Base-by-base conservation (phyloP, 1,140 invertebrate species). In the Phenacoccus solenopsis region DNA sequence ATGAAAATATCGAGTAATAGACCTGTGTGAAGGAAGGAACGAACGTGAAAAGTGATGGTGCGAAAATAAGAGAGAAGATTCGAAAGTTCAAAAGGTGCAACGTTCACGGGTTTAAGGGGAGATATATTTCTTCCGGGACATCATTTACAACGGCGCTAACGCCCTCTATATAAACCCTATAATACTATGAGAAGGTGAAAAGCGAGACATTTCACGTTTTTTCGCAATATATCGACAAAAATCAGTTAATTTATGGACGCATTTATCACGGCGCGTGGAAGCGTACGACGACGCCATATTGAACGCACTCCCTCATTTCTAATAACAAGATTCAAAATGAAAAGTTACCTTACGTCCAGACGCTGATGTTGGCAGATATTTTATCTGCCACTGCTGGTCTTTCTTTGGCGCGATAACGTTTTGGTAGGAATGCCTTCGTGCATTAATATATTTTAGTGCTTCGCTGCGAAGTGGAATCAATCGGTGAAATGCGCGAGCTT, bases 301-400 rank as follows among this genome's bases (percentile, higher is more conserved):
- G 59, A 64, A 64, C 59, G 21, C 21, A 64, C 20, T 64, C 59
- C 10, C 59, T 64, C 59, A 64, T 64, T 64, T 64, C 10, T 64
- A 64, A 64, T 64, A 64, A 64, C 59, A 64, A 64, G 59, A 64
- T 64, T 64, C 20, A 64, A 64, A 64, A 64, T 64, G 59, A 64
- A 64, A 64, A 64, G 59, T 64, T 64, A 64, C 59, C 59, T 24
- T 64, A 20, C 59, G 59, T 64, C 59, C 59, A 64, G 59, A 64
- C 59, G 21, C 25, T 64, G 59, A 64, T 64, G 59, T 64, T 64
- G 22, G 59, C 25, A 64, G 59, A 64, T 64, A 64, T 64, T 64
- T 64, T 25, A 64, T 22, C 20, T 25, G 59, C 7, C n/a, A n/a
- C n/a, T n/a, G n/a, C n/a, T n/a, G 13, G 21, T 64, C 59, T 64